Evolutionary conservation across 2,113 vertebrate genomes (phyloP), one percentile per base, ranked within the genome.

Genomic region (Bos indicus): DNA sequence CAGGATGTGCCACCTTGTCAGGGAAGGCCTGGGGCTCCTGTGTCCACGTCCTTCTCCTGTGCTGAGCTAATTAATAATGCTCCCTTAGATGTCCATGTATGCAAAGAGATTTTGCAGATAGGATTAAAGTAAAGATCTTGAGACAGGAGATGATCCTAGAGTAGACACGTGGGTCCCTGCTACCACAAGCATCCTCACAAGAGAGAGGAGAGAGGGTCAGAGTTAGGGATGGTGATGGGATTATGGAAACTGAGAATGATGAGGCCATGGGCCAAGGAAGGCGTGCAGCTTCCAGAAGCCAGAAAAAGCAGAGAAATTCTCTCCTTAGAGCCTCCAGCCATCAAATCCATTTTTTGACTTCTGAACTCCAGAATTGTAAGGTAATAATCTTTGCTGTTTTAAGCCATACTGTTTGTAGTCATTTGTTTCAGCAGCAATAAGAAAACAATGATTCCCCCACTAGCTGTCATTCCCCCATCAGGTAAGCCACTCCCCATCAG

Each of bases 181-280:
- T 30, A 6, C 8, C 46, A 9, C 51, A 2, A 6, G 8, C 17
- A 6, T 33, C 90, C n/a, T 43, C 21, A 10, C 30, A 8, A 14
- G 51, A 43, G 19, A 48, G 9, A 17, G 25, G 3, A 6, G 0
- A 12, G 78, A 57, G 4, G 13, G 43, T 74, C 51, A 2, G 54
- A 33, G 17, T 3, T 21, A 9, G 33, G 23, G 64, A 2, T 7
- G 43, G 16, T 10, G n/a, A 25, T 1, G 10, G 6, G 59, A 67
- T 25, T 9, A 30, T 0, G 0, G 83, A 25, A 1, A 10, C 60
- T 2, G 40, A 36, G 4, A 30, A 36, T 0, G 9, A 36, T 0
- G 16, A 25, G 78, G 54, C 43, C 36, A 28, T 2, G 10, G 21
- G 21, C 36, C 21, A 6, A 21, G 46, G 40, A 4, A 3, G 2